These are phyloP conservation scores for Sipha maydis DNA, from an alignment of 2,888 invertebrate genomes.

Conservation along the genomic window DNA sequence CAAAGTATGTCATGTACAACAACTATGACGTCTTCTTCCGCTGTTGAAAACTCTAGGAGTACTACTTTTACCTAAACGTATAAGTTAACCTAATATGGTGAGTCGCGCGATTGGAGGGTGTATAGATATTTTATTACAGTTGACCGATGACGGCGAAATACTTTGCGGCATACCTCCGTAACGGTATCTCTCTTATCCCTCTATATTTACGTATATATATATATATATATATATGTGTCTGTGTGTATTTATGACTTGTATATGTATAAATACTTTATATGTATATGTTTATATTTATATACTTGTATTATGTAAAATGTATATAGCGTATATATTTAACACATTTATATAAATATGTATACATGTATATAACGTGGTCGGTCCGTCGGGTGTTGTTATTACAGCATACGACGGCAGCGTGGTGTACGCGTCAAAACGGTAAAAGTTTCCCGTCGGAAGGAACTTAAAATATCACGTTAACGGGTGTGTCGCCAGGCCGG, in stretches of 20 bases:
- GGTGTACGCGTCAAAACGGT: conserved; percentile 1
- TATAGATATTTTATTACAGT: conserved; percentile 21
- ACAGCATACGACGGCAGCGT: not conserved
- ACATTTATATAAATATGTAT: too few species aligned
- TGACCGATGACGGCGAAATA: conserved; percentile 11
- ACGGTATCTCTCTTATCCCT: not conserved
- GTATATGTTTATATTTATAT: not conserved
- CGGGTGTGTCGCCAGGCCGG: not conserved
- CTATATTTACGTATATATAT: not conserved
- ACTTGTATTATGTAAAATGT: too few species aligned
- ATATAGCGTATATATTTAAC: too few species aligned
- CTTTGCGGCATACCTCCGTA: not conserved
- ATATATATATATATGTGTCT: too few species aligned
- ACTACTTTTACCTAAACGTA: not conserved
- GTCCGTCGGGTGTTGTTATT: conserved; percentile 36
- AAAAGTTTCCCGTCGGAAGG: conserved; percentile 32
- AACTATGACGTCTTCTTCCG: not conserved
- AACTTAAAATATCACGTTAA: conserved; percentile 13
- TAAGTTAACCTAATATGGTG: not conserved
- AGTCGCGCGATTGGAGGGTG: not conserved
- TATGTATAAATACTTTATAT: not conserved
- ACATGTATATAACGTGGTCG: not conserved
- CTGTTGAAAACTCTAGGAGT: not conserved
- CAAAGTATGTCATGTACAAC: not conserved
- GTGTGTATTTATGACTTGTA: not conserved